Percentiles rank a stretch among this genome's conserved stretches.
These are phyloP conservation scores for Apamea anceps DNA, from an alignment of 2,888 invertebrate species.

Conservation along the genomic window DNA sequence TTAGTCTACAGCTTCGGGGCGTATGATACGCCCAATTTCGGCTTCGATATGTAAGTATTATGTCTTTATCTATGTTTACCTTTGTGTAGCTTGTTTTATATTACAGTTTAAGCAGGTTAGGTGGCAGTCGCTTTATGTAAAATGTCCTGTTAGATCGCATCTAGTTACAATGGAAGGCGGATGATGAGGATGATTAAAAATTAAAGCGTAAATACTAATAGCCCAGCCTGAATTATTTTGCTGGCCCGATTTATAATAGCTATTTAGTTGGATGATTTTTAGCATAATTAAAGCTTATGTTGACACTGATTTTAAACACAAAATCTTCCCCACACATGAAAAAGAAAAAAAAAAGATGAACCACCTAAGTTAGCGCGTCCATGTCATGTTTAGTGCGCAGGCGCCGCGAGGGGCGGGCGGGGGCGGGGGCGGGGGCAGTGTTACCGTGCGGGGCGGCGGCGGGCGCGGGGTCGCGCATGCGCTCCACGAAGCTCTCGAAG, in stretches of 20 bases:
- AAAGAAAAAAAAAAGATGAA: constrained; percentile 40
- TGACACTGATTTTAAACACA: not conserved
- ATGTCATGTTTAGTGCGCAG: constrained; percentile 44
- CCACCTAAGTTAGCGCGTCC: constrained; percentile 51
- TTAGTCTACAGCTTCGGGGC: not conserved
- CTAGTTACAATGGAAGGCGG: constrained; percentile 21
- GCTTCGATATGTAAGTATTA: constrained; percentile 5
- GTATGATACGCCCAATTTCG: not conserved
- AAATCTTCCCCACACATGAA: constrained; percentile 4
- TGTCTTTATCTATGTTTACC: not conserved
- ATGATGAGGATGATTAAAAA: constrained; percentile 7
- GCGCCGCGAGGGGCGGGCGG: constrained; percentile 47
- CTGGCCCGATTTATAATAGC: constrained; percentile 14
- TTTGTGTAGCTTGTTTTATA: constrained; percentile 23
- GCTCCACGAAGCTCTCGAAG: constrained; percentile 94
- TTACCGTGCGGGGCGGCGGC: constrained; percentile 52
- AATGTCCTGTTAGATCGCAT: constrained; percentile 14
- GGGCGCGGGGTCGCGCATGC: constrained; percentile 81
- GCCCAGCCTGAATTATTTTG: constrained; percentile 7
- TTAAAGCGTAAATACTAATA: constrained; percentile 23
- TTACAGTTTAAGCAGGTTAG: constrained; percentile 43
- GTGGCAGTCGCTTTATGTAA: constrained; percentile 6
- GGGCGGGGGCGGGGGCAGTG: constrained; percentile 48
- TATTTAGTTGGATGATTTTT: constrained; percentile 19
- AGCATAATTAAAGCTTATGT: constrained; percentile 24